A percentile compares a stretch with the other conserved stretches of the same genome.
Evolutionary conservation across 2,113 vertebrate genomes (phyloP).

Genomic region (Jaculus jaculus): DNA sequence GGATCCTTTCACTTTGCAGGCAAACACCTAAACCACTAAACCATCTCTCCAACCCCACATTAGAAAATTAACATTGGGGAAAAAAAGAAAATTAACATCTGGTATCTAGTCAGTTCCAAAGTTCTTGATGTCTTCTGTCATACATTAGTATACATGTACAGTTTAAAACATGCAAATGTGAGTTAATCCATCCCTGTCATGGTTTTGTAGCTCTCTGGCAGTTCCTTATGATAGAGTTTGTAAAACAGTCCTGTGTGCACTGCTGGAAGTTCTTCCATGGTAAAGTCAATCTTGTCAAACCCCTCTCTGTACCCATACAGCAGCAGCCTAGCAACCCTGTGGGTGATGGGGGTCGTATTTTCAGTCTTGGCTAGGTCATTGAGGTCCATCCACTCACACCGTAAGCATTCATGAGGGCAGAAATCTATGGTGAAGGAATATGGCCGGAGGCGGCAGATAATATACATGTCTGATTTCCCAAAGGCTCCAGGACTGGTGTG

Average conservation of each 20-base stretch:
- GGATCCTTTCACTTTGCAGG: no score
- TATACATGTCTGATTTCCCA: slow-evolving; percentile 94
- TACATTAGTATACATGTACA: not conserved
- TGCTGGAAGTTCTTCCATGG: slow-evolving; percentile 89
- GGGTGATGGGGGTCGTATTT: slow-evolving; percentile 90
- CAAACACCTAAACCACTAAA: no score
- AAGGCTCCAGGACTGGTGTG: slow-evolving; percentile 93
- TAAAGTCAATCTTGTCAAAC: slow-evolving; percentile 91
- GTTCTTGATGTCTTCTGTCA: not conserved
- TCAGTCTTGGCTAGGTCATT: slow-evolving; percentile 82
- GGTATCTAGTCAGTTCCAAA: slow-evolving; percentile 10
- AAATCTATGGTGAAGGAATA: slow-evolving; percentile 89
- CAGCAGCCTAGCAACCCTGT: slow-evolving; percentile 89
- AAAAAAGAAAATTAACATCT: slow-evolving; percentile 39
- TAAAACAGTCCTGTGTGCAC: slow-evolving; percentile 90
- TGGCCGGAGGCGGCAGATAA: slow-evolving; percentile 93
- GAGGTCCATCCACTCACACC: slow-evolving; percentile 93
- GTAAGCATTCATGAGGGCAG: slow-evolving; percentile 93
- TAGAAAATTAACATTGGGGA: slow-evolving; percentile 52
- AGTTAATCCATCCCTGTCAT: slow-evolving; percentile 55
- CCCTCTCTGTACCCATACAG: slow-evolving; percentile 89
- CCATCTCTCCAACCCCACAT: not conserved
- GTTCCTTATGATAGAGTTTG: slow-evolving; percentile 91
- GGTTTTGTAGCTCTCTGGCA: slow-evolving; percentile 84
- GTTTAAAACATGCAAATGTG: slow-evolving; percentile 69